Conservation (phyloP, 2,797 vertebrate species). For the Poecilia wingei region DNA sequence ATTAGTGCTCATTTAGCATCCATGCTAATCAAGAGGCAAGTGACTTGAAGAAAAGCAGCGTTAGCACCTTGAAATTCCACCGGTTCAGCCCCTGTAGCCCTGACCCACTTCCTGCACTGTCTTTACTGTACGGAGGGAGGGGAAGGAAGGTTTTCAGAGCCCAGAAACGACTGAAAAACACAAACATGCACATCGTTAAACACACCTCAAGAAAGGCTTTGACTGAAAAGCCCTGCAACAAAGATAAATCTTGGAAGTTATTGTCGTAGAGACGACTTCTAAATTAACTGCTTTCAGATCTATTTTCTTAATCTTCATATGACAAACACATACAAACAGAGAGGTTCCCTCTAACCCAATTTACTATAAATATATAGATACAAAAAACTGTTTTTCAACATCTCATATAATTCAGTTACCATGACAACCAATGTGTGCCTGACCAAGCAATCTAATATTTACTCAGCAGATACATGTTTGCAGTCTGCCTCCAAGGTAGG, state of each 20-base stretch:
- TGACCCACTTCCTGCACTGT: conserved; percentile 50
- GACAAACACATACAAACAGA: not conserved
- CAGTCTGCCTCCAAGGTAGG: conserved; percentile 48
- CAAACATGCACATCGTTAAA: not conserved
- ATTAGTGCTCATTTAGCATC: conserved; percentile 43
- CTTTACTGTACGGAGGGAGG: conserved; percentile 19
- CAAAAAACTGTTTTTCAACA: conserved; percentile 41
- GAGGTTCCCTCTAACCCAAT: conserved; percentile 20
- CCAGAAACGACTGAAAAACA: conserved; percentile 3
- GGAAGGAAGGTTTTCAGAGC: conserved; percentile 23
- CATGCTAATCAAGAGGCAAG: conserved; percentile 34
- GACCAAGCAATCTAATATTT: conserved; percentile 68
- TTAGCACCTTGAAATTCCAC: conserved; percentile 38
- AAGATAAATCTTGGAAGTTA: not conserved
- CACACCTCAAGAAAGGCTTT: not conserved
- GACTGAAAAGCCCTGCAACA: not conserved
- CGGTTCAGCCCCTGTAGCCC: conserved; percentile 54
- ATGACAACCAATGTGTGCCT: conserved; percentile 58
- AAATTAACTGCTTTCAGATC: not conserved
- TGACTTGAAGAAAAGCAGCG: conserved; percentile 30
- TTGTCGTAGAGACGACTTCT: no score
- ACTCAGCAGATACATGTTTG: conserved; percentile 67
- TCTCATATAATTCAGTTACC: conserved; percentile 62
- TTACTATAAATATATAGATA: conserved; percentile 12
- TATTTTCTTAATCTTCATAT: not conserved